phyloP scores from a whole-genome alignment of 2,888 invertebrate species.

The Ctenicera cuprea region DNA sequence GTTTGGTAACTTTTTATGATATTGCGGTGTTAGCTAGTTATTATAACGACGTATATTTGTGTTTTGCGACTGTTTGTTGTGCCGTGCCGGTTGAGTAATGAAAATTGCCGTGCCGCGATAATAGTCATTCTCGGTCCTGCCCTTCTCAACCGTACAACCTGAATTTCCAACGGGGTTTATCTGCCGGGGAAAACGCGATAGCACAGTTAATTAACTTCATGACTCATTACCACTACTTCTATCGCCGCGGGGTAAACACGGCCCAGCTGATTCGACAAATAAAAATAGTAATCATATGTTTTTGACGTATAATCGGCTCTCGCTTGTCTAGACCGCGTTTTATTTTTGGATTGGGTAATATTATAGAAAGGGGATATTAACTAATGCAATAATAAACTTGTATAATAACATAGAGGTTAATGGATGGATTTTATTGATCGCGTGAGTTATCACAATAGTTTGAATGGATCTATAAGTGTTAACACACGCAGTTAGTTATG shows the following conservation, averaged over 20 bases:
- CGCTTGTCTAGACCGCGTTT: conserved; percentile 29
- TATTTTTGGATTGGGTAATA: conserved; percentile 24
- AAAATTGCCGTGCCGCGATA: conserved; percentile 5
- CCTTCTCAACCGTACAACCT: conserved; percentile 17
- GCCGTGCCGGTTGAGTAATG: conserved; percentile 9
- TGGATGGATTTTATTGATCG: background rate
- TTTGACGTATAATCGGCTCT: conserved; percentile 45
- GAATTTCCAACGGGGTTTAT: conserved; percentile 23
- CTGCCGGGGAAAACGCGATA: conserved; percentile 30
- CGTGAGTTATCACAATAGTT: background rate
- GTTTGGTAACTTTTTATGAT: background rate
- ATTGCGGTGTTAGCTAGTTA: background rate
- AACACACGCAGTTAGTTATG: too few species aligned
- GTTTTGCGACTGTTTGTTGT: conserved; percentile 1
- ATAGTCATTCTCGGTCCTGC: conserved; percentile 20
- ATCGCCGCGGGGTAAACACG: conserved; percentile 34
- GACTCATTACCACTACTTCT: conserved; percentile 34
- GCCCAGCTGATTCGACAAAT: conserved; percentile 47
- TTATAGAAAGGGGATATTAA: background rate
- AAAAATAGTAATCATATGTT: conserved; percentile 56
- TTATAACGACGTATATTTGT: conserved; percentile 1
- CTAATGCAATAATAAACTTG: background rate
- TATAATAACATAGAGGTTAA: background rate
- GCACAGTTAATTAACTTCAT: conserved; percentile 40
- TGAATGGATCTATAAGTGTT: too few species aligned